phyloP scores from a whole-genome alignment of 1,140 invertebrate genomes.

The Caenorhabditis inopinata region DNA sequence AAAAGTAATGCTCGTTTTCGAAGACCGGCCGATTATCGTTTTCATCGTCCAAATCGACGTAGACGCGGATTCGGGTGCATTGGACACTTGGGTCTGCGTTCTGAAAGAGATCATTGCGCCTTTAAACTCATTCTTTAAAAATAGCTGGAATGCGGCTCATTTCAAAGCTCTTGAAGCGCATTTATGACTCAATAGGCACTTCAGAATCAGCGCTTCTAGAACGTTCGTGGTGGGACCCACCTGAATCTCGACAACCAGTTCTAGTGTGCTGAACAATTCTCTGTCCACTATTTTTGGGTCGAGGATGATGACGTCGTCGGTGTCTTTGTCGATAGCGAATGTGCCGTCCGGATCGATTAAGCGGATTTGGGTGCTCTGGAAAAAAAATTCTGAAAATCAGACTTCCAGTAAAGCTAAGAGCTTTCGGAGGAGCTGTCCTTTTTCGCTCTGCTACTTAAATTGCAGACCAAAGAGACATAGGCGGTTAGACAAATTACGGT shows the following conservation, averaged over 20 bases:
- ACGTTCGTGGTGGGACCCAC: no score
- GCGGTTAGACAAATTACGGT: no score
- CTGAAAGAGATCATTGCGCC: not conserved
- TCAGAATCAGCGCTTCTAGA: no score
- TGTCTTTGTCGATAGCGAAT: conserved; percentile 16
- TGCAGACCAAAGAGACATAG: no score
- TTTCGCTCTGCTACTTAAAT: no score
- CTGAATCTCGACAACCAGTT: conserved; percentile 35
- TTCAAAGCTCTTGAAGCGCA: no score
- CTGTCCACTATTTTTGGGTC: conserved; percentile 36
- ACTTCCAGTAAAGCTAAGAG: no score
- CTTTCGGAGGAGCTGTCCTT: no score
- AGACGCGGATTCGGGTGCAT: conserved; percentile 18
- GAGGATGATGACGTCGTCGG: not conserved
- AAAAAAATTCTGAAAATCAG: not conserved
- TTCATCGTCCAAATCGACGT: conserved; percentile 31
- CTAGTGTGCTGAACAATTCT: conserved; percentile 29
- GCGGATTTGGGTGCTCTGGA: conserved; percentile 26
- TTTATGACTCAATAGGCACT: no score
- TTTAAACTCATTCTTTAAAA: not conserved
- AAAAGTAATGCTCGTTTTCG: conserved; percentile 37
- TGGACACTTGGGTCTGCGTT: not conserved
- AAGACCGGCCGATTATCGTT: conserved; percentile 42
- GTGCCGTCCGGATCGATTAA: conserved; percentile 45
- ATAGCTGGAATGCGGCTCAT: no score